Percentiles rank a stretch among this genome's conserved stretches.
Conservation (phyloP, 2,113 vertebrate genomes). For the Odontesthes bonariensis region DNA sequence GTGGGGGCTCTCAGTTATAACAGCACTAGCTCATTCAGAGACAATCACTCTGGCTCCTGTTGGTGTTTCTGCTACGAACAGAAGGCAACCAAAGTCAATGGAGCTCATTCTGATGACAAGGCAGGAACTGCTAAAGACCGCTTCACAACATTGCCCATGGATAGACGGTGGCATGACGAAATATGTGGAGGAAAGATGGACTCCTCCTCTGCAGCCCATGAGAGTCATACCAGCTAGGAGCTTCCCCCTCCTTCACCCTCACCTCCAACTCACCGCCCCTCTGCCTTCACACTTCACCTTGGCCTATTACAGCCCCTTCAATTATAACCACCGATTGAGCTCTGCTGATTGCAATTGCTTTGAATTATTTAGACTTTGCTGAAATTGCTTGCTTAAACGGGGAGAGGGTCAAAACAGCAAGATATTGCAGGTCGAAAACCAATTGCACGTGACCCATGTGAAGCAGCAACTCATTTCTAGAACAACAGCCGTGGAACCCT, state of each 20-base stretch:
- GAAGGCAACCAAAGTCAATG: conserved; percentile 75
- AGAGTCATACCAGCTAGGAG: conserved; percentile 37
- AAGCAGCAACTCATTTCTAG: conserved; percentile 35
- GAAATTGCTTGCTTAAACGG: conserved; percentile 57
- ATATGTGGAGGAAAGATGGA: conserved; percentile 61
- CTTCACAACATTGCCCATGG: conserved; percentile 63
- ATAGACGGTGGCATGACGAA: conserved; percentile 50
- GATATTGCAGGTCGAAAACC: conserved; percentile 60
- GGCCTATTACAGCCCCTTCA: conserved; percentile 76
- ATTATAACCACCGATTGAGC: conserved; percentile 78
- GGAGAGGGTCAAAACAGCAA: conserved; percentile 24
- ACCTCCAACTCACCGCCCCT: conserved; percentile 60
- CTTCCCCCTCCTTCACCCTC: conserved; percentile 31
- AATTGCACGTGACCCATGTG: conserved; percentile 54
- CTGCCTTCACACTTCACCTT: conserved; percentile 56
- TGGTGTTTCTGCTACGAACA: conserved; percentile 61
- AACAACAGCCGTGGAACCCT: conserved; percentile 57
- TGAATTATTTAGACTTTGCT: conserved; percentile 81
- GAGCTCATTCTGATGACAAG: conserved; percentile 76
- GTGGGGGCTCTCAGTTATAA: conserved; percentile 39
- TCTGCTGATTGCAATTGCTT: conserved; percentile 75
- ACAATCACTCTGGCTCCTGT: conserved; percentile 54
- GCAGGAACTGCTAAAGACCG: conserved; percentile 72
- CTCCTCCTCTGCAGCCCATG: conserved; percentile 40
- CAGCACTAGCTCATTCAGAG: conserved; percentile 54